Base-by-base conservation (phyloP, 2,797 vertebrate species). In the Eospalax fontanierii region DNA sequence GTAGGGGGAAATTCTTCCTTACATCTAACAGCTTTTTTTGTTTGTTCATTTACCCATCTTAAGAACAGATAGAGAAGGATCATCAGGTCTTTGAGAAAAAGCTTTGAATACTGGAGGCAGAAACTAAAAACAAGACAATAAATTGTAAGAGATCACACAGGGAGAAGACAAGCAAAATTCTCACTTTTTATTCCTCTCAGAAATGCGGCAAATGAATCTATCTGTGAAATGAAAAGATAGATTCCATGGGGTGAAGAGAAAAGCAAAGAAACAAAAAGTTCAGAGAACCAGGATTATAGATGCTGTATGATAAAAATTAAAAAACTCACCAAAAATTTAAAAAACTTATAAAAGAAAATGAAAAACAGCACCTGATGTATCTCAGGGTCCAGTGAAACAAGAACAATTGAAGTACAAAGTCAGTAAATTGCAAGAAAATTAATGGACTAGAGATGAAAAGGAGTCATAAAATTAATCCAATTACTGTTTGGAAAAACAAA, bases 141-240 rank as follows among this genome's bases (percentile, higher is more conserved):
- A 73, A 65, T 71, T 26, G 57, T 65, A 79, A 63, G 38, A 83
- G 86, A 79, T 21, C 54, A 74, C 22, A n/a, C 11, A 74, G 70
- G 30, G 15, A 94, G 61, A 94, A 91, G 33, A 75, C 88, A 81
- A 66, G 4, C 1, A 54, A 85, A 40, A 21, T 4, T 43, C 35
- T 11, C 54, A 90, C 68, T 19, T 89, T 16, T 71, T 81, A 71
- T 63, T 73, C 68, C 71, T 91, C n/a, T 66, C 30, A 33, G 46
- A 85, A 46, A 73, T 88, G 33, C 1, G 14, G 40, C 35, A 16
- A 40, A 46, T 46, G 66, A 84, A 59, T 66, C 43, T 11, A 61
- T 30, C 16, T 46, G n/a, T 84, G 54, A 87, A 87, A 91, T 24
- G 93, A 92, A 46, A 86, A 59, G 38, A 76, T 16, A 91, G 71